Conservation (phyloP, 2,888 invertebrate species). For the Lithophane leautieri region DNA sequence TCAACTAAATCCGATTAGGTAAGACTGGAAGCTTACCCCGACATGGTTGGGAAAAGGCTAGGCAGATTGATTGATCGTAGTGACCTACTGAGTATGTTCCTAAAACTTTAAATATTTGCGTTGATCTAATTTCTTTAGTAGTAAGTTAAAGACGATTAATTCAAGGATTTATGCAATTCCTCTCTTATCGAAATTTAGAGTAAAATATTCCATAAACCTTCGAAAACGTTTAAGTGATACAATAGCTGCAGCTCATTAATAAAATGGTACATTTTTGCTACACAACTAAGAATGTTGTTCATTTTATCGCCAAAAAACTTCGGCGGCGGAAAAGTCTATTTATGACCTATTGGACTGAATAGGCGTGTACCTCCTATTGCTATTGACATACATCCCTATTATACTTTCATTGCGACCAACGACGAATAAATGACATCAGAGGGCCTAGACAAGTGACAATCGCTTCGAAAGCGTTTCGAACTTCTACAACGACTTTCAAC, state of each 20-base stretch:
- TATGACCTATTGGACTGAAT: conserved; percentile 18
- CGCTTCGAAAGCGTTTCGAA: too few relatives aligned
- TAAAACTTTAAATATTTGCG: not conserved
- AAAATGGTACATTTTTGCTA: not conserved
- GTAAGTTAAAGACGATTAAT: not conserved
- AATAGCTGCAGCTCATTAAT: not conserved
- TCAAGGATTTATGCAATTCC: not conserved
- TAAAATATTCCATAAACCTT: not conserved
- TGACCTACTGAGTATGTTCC: not conserved
- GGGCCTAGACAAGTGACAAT: too few relatives aligned
- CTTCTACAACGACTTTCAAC: too few relatives aligned
- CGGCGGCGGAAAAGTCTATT: not conserved
- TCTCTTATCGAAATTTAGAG: too few relatives aligned
- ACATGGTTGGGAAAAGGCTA: too few relatives aligned
- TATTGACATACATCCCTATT: conserved; percentile 24
- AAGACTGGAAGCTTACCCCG: too few relatives aligned
- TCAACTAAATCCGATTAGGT: too few relatives aligned
- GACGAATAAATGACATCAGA: not conserved
- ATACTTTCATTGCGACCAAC: not conserved
- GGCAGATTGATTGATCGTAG: too few relatives aligned
- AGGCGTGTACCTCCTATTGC: conserved; percentile 2
- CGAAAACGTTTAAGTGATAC: not conserved
- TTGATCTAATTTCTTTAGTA: not conserved
- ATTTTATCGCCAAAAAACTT: not conserved
- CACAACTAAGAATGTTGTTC: not conserved